Evolutionary conservation across 2,113 vertebrate genomes (phyloP).

Genomic region (Motacilla tschutschensis): DNA sequence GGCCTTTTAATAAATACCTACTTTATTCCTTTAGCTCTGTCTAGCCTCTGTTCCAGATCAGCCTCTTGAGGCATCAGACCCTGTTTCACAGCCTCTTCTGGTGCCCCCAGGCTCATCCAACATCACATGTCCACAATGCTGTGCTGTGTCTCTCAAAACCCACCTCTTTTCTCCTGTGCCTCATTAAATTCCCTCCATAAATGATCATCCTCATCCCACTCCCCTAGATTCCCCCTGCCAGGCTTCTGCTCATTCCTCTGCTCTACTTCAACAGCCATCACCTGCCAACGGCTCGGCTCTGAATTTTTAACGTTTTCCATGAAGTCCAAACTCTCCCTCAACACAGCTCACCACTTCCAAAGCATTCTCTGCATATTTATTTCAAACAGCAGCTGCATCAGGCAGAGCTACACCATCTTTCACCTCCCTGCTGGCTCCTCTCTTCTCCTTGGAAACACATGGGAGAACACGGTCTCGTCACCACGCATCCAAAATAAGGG

Average conservation of each 20-base stretch:
- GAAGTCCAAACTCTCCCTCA: neutral
- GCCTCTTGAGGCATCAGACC: neutral
- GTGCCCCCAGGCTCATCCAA: neutral
- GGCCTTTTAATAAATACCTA: neutral
- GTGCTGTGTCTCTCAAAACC: fast-evolving
- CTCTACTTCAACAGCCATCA: neutral
- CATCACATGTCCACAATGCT: neutral
- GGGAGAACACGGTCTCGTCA: fast-evolving
- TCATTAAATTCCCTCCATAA: neutral
- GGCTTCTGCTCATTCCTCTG: slow-evolving; percentile 4
- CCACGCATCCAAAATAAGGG: neutral
- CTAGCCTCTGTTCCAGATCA: neutral
- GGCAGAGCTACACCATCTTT: neutral
- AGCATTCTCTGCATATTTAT: neutral
- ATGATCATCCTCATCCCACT: neutral
- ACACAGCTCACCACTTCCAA: neutral
- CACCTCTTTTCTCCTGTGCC: neutral
- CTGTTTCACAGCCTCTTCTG: neutral
- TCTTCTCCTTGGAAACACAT: neutral
- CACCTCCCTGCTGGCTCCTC: neutral
- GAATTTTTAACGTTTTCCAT: neutral
- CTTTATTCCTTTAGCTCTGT: neutral
- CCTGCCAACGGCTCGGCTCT: slow-evolving; percentile 24
- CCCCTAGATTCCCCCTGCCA: neutral
- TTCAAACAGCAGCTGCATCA: neutral